Evolutionary conservation across 2,113 vertebrate genomes (phyloP).

Genomic region (Cyphomyrus plagiostoma): DNA sequence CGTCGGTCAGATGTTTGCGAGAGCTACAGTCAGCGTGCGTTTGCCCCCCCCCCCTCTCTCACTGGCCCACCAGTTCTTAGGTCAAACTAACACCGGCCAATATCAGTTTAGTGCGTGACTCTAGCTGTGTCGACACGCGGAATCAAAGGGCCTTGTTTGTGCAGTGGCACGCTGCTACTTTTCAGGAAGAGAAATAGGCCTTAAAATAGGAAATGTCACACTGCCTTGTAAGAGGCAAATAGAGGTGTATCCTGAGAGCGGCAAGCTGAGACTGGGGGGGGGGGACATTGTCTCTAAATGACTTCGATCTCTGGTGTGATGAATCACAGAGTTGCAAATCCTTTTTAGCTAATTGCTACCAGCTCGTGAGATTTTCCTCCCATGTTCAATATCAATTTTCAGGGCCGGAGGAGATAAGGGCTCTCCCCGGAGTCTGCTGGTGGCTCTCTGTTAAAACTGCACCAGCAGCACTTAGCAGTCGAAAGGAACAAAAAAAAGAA

Average conservation of each 20-base stretch:
- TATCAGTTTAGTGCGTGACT: conserved; percentile 50
- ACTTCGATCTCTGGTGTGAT: conserved; percentile 87
- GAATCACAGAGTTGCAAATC: conserved; percentile 90
- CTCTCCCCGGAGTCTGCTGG: conserved; percentile 77
- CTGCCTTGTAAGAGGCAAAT: conserved; percentile 64
- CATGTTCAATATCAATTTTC: conserved; percentile 99
- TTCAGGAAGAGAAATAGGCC: conserved; percentile 62
- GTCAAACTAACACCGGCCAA: conserved; percentile 41
- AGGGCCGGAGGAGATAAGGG: conserved; percentile 79
- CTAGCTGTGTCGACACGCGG: conserved; percentile 59
- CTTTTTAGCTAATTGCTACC: conserved; percentile 99
- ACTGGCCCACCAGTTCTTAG: conserved; percentile 43
- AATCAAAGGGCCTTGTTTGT: conserved; percentile 62
- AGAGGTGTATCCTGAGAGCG: conserved; percentile 57
- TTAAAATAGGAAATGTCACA: conserved; percentile 73
- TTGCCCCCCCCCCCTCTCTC: neutral
- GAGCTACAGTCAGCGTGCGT: conserved; percentile 29
- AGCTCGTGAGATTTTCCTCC: conserved; percentile 82
- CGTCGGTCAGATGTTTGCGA: conserved; percentile 41
- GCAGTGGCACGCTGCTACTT: conserved; percentile 50
- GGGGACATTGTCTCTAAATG: conserved; percentile 70
- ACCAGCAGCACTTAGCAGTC: conserved; percentile 86
- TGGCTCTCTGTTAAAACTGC: conserved; percentile 74
- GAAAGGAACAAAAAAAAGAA: conserved; percentile 43
- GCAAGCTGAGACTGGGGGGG: conserved; percentile 44